Base-by-base conservation (phyloP, 64 coral and sea anemone genomes). In the Astreopora myriophthalma region DNA sequence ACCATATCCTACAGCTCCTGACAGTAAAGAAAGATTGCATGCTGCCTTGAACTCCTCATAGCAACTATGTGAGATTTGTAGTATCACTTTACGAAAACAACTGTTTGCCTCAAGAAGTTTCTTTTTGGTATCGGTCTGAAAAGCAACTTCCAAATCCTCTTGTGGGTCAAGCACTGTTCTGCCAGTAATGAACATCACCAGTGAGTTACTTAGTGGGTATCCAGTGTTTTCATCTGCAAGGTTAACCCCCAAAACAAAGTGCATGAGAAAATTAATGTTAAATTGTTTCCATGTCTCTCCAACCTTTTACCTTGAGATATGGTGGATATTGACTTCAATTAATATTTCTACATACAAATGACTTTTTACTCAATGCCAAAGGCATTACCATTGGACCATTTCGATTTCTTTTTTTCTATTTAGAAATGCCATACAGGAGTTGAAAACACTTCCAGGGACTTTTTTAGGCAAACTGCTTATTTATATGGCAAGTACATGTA, bases 31-130 rank as follows among this genome's bases (percentile, higher is more conserved):
- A 33, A 71, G 35, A 82, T 29, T 60, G 69, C 89, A 91, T 70
- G 89, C 77, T 82, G 48, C 35, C 26, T 91, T 84, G 58, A 91
- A 91, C 49, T 69, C 71, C 20, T 91, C 66, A 74, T 91, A 91
- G 60, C 69, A 6, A 30, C 34, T 35, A 51, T 91, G 89, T 38
- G 36, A 79, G 46, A 74, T 71, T 74, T 78, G 89, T 34, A 64
- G 29, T 44, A 70, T 91, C 26, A 91, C 39, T 37, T 84, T 91
- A 14, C 81, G 70, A 40, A 91, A 91, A 72, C 89, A 91, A 37
- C 44, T 73, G 52, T 91, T 79, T 36, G 89, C 89, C 71, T 91
- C 78, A 48, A 91, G 89, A 29, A 90, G 32, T 79, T 60, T 80
- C 73, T 69, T 89, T 27, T 2, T 46, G 22, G 51, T 63, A 35